These are phyloP conservation scores for Paradoxurus hermaphroditus DNA, from an alignment of 2,113 vertebrate species.

Conservation along the genomic window DNA sequence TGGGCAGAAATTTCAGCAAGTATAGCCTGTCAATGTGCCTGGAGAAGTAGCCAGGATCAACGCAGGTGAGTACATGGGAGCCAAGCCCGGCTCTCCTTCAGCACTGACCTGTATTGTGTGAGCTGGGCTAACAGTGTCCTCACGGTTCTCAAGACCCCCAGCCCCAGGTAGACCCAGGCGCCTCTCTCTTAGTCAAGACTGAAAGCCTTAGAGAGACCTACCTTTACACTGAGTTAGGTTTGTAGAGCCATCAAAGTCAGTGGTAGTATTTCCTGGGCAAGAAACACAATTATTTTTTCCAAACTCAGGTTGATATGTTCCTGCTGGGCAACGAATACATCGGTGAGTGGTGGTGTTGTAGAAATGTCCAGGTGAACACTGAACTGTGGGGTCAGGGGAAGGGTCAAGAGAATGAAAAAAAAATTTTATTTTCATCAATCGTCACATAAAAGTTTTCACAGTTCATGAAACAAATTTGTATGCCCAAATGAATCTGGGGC, in stretches of 20 bases:
- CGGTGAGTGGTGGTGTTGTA: constrained; percentile 97
- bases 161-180: not conserved
- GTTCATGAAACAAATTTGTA: not conserved
- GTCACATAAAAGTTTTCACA: not conserved
- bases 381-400: constrained; percentile 84
- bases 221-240: constrained; percentile 98
- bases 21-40: not conserved
- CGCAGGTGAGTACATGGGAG: not conserved
- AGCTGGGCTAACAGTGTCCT: not conserved
- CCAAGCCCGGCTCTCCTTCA: not conserved
- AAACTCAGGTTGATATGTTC: constrained; percentile 94
- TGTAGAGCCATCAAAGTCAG: constrained; percentile 97
- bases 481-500: not conserved
- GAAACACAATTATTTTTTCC: constrained; percentile 94
- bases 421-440: not conserved
- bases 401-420: not conserved
- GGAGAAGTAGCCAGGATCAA: not conserved
- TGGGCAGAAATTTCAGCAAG: not conserved
- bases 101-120: not conserved
- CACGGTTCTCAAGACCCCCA: not conserved
- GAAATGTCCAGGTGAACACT: constrained; percentile 97
- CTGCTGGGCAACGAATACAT: constrained; percentile 93
- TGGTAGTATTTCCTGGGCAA: constrained; percentile 97
- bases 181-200: not conserved
- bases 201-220: constrained; percentile 77